phyloP scores from a whole-genome alignment of 2,797 vertebrate genomes.

The Huso huso region DNA sequence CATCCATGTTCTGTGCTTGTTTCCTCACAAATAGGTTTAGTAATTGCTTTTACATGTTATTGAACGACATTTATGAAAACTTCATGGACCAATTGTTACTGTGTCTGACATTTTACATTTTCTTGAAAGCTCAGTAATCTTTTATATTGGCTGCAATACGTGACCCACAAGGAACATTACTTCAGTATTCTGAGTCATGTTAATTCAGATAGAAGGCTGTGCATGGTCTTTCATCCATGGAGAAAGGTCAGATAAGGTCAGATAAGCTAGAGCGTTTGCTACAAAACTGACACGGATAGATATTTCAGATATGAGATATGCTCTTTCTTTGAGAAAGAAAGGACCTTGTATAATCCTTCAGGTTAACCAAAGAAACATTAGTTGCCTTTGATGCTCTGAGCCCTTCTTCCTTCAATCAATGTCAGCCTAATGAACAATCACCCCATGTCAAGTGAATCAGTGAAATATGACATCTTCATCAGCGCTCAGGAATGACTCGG shows the following conservation, averaged over 20 bases:
- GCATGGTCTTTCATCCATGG: slow-evolving; percentile 43
- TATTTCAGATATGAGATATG: slow-evolving; percentile 27
- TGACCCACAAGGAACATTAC: slow-evolving; percentile 27
- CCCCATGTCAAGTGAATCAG: neutral
- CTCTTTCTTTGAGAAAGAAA: slow-evolving; percentile 4
- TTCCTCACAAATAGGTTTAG: neutral
- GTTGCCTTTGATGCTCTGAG: slow-evolving; percentile 17
- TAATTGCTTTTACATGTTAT: slow-evolving; percentile 39
- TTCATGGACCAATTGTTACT: slow-evolving; percentile 42
- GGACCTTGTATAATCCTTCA: slow-evolving; percentile 25
- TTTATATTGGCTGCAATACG: slow-evolving; percentile 25
- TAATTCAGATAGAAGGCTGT: slow-evolving; percentile 48
- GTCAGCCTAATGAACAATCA: slow-evolving; percentile 4
- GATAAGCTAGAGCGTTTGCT: slow-evolving; percentile 7
- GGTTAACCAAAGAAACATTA: slow-evolving; percentile 21
- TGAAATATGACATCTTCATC: neutral
- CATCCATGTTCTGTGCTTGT: too few species aligned
- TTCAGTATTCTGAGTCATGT: slow-evolving; percentile 40
- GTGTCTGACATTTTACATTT: slow-evolving; percentile 53
- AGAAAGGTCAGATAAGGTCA: slow-evolving; percentile 58
- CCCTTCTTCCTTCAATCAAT: slow-evolving; percentile 12
- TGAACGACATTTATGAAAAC: slow-evolving; percentile 57
- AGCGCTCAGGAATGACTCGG: too few species aligned
- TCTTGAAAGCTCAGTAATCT: slow-evolving; percentile 47
- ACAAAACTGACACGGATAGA: slow-evolving; percentile 21